Evolutionary conservation across 2,113 vertebrate species (phyloP).

Genomic region (Pimephales promelas): DNA sequence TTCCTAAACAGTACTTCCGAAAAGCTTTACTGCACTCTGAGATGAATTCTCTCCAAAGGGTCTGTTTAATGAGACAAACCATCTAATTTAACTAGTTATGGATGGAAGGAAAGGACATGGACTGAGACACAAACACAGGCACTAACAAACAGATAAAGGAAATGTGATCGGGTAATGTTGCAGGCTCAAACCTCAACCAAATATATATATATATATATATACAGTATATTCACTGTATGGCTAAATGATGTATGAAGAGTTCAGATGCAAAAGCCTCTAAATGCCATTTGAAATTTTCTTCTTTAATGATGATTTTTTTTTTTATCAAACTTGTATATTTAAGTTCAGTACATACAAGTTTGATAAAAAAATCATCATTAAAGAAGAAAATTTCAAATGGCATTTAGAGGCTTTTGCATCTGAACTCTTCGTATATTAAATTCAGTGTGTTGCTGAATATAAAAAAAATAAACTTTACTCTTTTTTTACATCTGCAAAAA

Average conservation of each 20-base stretch:
- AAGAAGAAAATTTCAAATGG: no score
- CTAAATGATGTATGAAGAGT: no score
- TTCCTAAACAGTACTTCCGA: conserved; percentile 8
- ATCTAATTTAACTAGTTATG: conserved; percentile 13
- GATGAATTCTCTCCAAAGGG: conserved; percentile 26
- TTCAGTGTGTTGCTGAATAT: conserved; percentile 10
- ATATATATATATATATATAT: no score
- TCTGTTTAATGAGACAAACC: conserved; percentile 27
- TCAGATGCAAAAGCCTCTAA: no score
- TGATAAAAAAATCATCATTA: no score
- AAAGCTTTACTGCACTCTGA: conserved; percentile 1
- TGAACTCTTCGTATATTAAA: conserved; percentile 9
- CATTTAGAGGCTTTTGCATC: no score
- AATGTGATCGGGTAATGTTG: not conserved
- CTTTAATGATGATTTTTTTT: no score
- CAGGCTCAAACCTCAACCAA: not conserved
- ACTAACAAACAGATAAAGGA: not conserved
- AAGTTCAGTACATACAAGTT: no score
- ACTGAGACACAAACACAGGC: not conserved
- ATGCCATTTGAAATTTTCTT: no score
- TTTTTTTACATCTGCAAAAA: not conserved
- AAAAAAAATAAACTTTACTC: not conserved
- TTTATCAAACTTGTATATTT: no score
- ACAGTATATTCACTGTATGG: no score
- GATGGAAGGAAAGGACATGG: not conserved